Base-by-base conservation (phyloP, 2,888 invertebrate species). In the Phorcus lineatus region DNA sequence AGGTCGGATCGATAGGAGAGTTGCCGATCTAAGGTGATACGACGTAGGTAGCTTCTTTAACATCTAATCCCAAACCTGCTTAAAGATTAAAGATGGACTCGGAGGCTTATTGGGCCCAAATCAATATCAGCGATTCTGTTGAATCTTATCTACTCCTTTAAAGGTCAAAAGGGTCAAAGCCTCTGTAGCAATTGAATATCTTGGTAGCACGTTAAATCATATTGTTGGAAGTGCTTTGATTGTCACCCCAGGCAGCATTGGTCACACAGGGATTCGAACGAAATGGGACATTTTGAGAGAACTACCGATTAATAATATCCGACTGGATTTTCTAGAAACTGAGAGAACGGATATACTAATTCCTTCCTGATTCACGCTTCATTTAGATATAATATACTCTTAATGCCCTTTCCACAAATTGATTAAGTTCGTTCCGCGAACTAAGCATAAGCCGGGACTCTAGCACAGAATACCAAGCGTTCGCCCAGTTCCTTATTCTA, bases 361-460 rank as follows among this genome's bases (percentile, higher is more conserved):
- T 62, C 62, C 62, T 62, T 24, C 28, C 62, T 62, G 28, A 24
- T 62, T 62, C 62, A 62, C 62, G 62, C 62, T 62, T 62, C 28
- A 62, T 62, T 62, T 62, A 28, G 28, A 62, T 24, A 28, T 62
- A 62, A 62, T 62, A 28, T 62, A 28, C 16, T 62, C 62, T 28
- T 24, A 62, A 28, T 28, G 16, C 62, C 47, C 47, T 47, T 47
- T 47, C 47, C 62, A 62, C 24, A 62, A 28, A 62, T 28, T 62
- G 24, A 28, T 28, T 4, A 28, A 62, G 62, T 62, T 62, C 13
- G 24, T 62, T 24, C 62, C 62, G 6, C 22, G 62, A 47, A 47
- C 47, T 47, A 47, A 47, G 47, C 47, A 47, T 47, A 47, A 47
- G 47, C 47, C 47, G 47, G 47, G 47, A 47, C 11, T 47, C 47